Conservation (phyloP, 2,113 vertebrate genomes). For the Clarias macrocephalus region DNA sequence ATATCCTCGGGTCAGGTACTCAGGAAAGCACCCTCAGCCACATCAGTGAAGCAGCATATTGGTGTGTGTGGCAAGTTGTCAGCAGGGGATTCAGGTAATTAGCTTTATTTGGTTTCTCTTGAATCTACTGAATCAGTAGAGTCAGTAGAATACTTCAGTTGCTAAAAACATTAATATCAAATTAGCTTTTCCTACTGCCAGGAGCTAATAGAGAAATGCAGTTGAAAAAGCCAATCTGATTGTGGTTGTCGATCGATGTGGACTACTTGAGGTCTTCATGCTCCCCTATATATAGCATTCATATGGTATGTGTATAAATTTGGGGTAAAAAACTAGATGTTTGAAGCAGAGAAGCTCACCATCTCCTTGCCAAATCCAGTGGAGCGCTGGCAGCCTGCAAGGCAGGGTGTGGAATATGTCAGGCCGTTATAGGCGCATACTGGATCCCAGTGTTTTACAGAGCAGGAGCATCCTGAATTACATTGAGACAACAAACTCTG, state of each 20-base stretch:
- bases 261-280: neutral
- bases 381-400: constrained; percentile 84
- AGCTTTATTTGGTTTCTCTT: neutral
- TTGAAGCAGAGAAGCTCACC: constrained; percentile 70
- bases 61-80: neutral
- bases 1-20: no score
- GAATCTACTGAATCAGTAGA: no score
- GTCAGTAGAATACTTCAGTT: neutral
- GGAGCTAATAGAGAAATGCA: neutral
- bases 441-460: constrained; percentile 87
- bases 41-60: no score
- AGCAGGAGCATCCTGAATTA: constrained; percentile 84
- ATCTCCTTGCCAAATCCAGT: constrained; percentile 73
- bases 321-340: neutral
- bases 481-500: constrained; percentile 82
- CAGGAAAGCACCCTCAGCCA: no score
- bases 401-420: constrained; percentile 87
- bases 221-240: neutral
- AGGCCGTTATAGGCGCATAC: constrained; percentile 88
- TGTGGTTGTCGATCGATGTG: neutral
- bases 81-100: neutral
- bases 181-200: neutral
- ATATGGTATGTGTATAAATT: neutral
- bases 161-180: neutral
- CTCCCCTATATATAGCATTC: neutral